Base-by-base conservation (phyloP, 2,797 vertebrate species). In the Decapterus maruadsi region DNA sequence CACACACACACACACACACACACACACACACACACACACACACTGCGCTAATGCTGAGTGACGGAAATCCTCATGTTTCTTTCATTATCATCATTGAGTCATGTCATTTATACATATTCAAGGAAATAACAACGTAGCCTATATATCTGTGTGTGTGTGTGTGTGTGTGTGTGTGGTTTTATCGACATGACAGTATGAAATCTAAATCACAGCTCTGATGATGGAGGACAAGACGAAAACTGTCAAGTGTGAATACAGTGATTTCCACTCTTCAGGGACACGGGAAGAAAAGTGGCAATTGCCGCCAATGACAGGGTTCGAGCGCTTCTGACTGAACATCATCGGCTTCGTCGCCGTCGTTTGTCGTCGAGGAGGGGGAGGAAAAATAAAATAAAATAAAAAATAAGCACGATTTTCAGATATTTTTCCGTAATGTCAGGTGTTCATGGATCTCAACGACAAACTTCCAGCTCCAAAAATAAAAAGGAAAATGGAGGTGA, bases 231-330 rank as follows among this genome's bases (percentile, higher is more conserved):
- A 34, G 65, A 31, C 67, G 69, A 69, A 72, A 72, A 38, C 12
- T 67, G 85, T 85, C 85, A 72, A 36, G 73, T 61, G 77, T 65
- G 68, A 91, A 83, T 71, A 85, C 29, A 81, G 89, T 90, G 77
- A 92, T 93, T 90, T 91, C 43, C 71, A 54, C 87, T 81, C 87
- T 26, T 26, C 84, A 72, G 82, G 50, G 67, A 38, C 65, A 69
- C 70, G 80, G 68, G 77, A 75, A 78, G 73, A 91, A 85, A 85
- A 81, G 81, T 72, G 67, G 82, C 85, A 82, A 81, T 88, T 88
- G 83, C 69, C 74, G 50, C 77, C 84, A 76, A 90, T 90, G 87
- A 87, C 81, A 81, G 89, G 87, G 31, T 34, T 75, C 90, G 78
- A 51, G 60, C 11, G 78, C 58, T 66, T 46, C 84, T 26, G 68